Evolutionary conservation across 2,113 vertebrate genomes (phyloP).

Genomic region (Hassar affinis): DNA sequence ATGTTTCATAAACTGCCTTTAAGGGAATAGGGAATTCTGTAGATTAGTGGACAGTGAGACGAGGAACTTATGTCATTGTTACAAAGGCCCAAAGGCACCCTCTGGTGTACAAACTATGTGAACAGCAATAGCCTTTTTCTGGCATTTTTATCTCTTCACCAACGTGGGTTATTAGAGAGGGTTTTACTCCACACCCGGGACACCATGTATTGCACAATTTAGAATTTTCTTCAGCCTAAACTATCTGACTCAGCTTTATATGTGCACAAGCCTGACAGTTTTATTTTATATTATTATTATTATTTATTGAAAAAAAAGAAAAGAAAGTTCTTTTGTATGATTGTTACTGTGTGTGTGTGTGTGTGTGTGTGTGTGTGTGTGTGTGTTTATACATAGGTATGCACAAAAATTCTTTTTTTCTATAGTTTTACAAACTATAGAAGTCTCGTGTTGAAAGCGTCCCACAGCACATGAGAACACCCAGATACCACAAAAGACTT

Average conservation of each 20-base stretch:
- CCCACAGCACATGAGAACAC: neutral
- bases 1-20: too few species aligned
- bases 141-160: neutral
- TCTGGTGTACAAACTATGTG: conserved; percentile 36
- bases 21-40: neutral
- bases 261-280: too few species aligned
- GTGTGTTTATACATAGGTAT: too few species aligned
- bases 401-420: too few species aligned
- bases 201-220: neutral
- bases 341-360: too few species aligned
- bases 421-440: too few species aligned
- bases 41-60: neutral
- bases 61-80: neutral
- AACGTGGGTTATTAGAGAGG: neutral
- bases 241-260: neutral
- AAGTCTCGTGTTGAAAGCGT: conserved; percentile 11
- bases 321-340: too few species aligned
- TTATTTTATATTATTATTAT: too few species aligned
- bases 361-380: too few species aligned
- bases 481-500: neutral
- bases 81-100: conserved; percentile 40
- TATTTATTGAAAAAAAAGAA: too few species aligned
- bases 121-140: neutral
- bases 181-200: neutral
- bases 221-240: neutral